Base-by-base conservation (phyloP, 2,888 invertebrate species). In the Venustoraphidia nigricollis region DNA sequence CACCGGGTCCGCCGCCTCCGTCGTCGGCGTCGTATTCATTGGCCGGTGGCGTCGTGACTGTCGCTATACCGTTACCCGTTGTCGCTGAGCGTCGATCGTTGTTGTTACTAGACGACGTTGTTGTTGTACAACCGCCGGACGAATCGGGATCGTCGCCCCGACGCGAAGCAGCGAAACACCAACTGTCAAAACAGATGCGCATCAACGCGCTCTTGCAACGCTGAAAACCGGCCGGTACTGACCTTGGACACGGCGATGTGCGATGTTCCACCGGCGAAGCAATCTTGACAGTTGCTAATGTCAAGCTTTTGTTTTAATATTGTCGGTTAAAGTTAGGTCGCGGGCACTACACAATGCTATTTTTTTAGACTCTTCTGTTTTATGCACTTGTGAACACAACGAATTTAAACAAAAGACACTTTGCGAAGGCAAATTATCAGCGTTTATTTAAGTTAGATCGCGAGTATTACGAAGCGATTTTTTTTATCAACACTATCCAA, bases 141-240 rank as follows among this genome's bases (percentile, higher is more conserved):
- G 68, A 71, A 34, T 34, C 44, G 44, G 13, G 44, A 34, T 43
- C 72, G 68, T 73, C 71, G 66, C 81, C 80, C 75, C 81, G 83
- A 80, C 79, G 79, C 76, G 85, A 84, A 79, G 86, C 83, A 82
- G 88, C 88, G 82, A 88, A 88, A 57, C 66, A 59, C 74, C 83
- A 76, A 75, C 80, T 81, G 72, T 87, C 86, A 74, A 88, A 86
- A 72, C 88, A 88, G 78, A 88, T 83, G 79, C 87, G 87, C 88
- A 88, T 88, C 79, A 82, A 79, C 77, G 77, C 78, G 75, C 68
- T 75, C 51, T 49, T 39, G 39, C 35, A 34, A 17, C 37, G 51
- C 47, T 46, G 48, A 45, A 37, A 43, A 49, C 41, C 42, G 36
- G 27, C 36, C 35, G 14, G 34, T 10, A n/a, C 27, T 13, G 9